Evolutionary conservation across 2,113 vertebrate species (phyloP).

Genomic region (Phyllopteryx taeniolatus): DNA sequence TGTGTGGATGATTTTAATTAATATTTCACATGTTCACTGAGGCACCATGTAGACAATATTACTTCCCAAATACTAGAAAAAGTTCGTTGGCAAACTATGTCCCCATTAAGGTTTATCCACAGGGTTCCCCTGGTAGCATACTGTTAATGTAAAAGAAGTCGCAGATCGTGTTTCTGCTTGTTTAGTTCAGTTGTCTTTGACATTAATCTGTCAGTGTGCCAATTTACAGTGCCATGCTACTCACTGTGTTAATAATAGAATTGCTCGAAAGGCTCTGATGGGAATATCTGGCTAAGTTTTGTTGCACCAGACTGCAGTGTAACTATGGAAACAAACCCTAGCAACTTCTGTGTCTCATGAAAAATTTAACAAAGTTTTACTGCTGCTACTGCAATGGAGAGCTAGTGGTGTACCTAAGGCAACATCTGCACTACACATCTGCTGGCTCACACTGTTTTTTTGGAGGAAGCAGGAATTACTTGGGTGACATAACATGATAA

Average conservation of each 20-base stretch:
- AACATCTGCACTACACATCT: conserved; percentile 47
- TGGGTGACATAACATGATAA: conserved; percentile 9
- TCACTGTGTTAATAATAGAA: conserved; percentile 19
- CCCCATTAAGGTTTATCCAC: neutral
- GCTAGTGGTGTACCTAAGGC: conserved; percentile 30
- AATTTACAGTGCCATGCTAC: conserved; percentile 16
- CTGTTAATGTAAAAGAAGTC: neutral
- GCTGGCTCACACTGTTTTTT: conserved; percentile 1
- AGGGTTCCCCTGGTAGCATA: neutral
- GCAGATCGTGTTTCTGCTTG: neutral
- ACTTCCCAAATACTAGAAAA: too few relatives aligned
- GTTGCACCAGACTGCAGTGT: conserved; percentile 67
- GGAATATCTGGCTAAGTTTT: conserved; percentile 45
- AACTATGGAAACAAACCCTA: conserved; percentile 68
- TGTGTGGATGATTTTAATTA: too few relatives aligned
- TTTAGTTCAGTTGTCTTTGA: neutral
- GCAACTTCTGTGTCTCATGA: conserved; percentile 61
- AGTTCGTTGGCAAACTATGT: too few relatives aligned
- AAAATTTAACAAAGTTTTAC: conserved; percentile 48
- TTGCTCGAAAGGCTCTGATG: conserved; percentile 18
- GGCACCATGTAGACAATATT: too few relatives aligned
- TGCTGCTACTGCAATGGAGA: conserved; percentile 32
- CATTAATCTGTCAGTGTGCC: conserved; percentile 13
- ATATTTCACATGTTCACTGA: too few relatives aligned
- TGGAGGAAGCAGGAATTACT: neutral